A percentile compares a stretch with the other conserved stretches of the same genome.
phyloP scores from a whole-genome alignment of 1,140 invertebrate genomes.

The Aphis gossypii region DNA sequence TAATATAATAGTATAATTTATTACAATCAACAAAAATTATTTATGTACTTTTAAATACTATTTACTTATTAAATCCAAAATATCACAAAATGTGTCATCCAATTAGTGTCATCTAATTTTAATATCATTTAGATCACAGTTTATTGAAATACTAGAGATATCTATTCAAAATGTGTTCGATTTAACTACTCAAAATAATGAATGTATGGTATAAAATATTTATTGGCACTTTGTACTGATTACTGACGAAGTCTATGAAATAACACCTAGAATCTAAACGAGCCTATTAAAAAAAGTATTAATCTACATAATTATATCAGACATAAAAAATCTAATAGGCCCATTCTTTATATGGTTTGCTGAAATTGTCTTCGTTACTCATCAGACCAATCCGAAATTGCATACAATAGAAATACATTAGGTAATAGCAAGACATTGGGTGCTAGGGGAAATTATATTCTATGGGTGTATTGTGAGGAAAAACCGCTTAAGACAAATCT shows the following conservation, averaged over 20 bases:
- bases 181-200: not conserved
- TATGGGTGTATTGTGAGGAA: not conserved
- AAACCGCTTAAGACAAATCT: not conserved
- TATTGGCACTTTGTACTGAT: not conserved
- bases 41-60: no score
- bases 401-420: not conserved
- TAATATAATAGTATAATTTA: no score
- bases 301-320: not conserved
- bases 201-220: not conserved
- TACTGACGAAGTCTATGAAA: not conserved
- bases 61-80: no score
- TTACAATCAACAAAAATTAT: no score
- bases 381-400: not conserved
- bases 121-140: not conserved
- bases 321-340: not conserved
- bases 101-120: not conserved
- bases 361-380: not conserved
- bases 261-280: not conserved
- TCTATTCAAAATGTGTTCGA: not conserved
- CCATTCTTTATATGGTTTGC: not conserved
- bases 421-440: not conserved
- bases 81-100: not conserved
- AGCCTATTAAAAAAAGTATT: not conserved
- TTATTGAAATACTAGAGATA: not conserved
- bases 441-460: not conserved